Percentiles rank a stretch among this genome's conserved stretches.
These are phyloP conservation scores for Electrophaes corylata DNA, from an alignment of 2,888 invertebrate genomes.

Conservation along the genomic window DNA sequence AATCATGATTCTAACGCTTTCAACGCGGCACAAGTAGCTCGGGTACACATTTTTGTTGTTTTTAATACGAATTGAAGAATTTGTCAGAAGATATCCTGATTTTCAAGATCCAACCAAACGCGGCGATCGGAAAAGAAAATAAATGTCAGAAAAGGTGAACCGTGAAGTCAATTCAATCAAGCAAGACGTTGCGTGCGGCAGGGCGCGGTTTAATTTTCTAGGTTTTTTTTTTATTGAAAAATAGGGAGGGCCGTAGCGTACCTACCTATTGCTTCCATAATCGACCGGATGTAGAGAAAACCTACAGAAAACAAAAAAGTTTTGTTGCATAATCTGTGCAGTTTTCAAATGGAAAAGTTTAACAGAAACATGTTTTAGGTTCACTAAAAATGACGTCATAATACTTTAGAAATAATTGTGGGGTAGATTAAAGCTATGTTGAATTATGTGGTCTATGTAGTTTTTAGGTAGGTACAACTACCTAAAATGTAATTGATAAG, in stretches of 20 bases:
- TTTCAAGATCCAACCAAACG: not conserved
- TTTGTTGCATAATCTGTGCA: constrained; percentile 18
- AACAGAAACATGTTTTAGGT: not conserved
- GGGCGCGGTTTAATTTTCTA: too few relatives aligned
- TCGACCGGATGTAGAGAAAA: constrained; percentile 50
- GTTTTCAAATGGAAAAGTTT: not conserved
- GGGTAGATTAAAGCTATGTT: not conserved
- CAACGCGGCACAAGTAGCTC: constrained; percentile 78
- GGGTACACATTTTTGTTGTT: constrained; percentile 68
- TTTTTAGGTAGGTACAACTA: not conserved
- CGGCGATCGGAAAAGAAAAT: too few relatives aligned
- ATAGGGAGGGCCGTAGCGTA: constrained; percentile 72
- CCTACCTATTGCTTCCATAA: constrained; percentile 49
- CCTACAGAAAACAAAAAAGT: constrained; percentile 44
- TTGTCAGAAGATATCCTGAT: constrained; percentile 7
- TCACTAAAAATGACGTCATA: not conserved
- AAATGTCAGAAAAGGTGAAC: constrained; percentile 25
- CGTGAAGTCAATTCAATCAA: not conserved
- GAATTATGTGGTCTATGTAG: too few relatives aligned
- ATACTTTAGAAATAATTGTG: not conserved
- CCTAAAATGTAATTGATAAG: too few relatives aligned
- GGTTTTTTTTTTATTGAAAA: constrained; percentile 46
- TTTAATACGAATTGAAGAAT: constrained; percentile 25
- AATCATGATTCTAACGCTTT: constrained; percentile 71
- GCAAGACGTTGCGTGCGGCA: too few relatives aligned